These are phyloP conservation scores for Nephrotoma appendiculata DNA, from an alignment of 2,888 invertebrate species.

Conservation along the genomic window DNA sequence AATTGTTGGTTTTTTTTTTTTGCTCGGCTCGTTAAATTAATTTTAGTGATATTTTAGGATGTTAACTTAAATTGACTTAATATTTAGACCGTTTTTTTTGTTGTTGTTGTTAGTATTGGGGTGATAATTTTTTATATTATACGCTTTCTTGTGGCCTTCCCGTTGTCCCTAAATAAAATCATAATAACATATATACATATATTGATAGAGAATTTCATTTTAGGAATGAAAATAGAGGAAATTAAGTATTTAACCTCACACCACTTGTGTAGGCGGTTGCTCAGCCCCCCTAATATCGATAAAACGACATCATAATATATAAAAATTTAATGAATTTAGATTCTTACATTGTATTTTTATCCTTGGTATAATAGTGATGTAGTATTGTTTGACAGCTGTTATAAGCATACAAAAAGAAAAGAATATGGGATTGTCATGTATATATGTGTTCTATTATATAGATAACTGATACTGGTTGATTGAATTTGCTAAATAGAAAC, in stretches of 20 bases:
- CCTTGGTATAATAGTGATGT: not conserved
- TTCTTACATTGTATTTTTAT: not conserved
- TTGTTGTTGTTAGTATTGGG: not conserved
- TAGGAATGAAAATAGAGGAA: not conserved
- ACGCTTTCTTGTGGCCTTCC: not conserved
- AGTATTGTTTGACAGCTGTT: not conserved
- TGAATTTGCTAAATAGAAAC: not conserved
- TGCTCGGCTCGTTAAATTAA: not conserved
- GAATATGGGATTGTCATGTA: not conserved
- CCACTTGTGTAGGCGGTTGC: not conserved
- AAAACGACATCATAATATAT: not conserved
- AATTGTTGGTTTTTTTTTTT: not conserved
- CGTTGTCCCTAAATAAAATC: not conserved
- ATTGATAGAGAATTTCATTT: too few relatives aligned
- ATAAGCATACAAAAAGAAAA: not conserved
- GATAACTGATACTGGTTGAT: not conserved
- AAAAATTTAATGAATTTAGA: not conserved
- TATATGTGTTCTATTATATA: not conserved
- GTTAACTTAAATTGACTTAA: not conserved
- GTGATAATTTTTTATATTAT: not conserved
- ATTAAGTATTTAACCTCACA: not conserved
- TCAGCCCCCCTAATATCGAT: not conserved
- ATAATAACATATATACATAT: too few relatives aligned
- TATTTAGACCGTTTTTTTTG: not conserved
- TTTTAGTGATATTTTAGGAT: constrained; percentile 3